phyloP scores from a whole-genome alignment of 2,888 invertebrate genomes.

The Trachelus iudaicus region DNA sequence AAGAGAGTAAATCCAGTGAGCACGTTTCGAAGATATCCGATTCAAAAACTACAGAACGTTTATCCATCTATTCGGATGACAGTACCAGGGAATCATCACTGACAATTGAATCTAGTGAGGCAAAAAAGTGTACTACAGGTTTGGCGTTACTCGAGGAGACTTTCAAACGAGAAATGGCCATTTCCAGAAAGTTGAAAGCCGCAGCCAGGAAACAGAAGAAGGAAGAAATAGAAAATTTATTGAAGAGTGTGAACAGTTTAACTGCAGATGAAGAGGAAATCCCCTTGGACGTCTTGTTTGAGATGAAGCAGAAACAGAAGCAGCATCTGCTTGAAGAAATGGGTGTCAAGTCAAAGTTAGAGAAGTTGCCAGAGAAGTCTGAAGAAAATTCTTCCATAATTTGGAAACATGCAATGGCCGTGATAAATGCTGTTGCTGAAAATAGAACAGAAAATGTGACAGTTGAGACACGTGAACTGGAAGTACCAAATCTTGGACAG shows the following conservation, averaged over 20 bases:
- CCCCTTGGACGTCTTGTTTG: slow-evolving; percentile 15
- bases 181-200: slow-evolving; percentile 28
- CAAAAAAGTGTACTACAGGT: slow-evolving; percentile 37
- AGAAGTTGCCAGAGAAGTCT: slow-evolving; percentile 22
- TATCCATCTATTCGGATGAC: slow-evolving; percentile 57
- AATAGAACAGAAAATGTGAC: slow-evolving; percentile 15
- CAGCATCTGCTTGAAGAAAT: slow-evolving; percentile 8
- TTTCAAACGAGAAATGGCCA: slow-evolving; percentile 47
- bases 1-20: background rate
- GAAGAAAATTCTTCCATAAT: slow-evolving; percentile 17
- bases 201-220: slow-evolving; percentile 27
- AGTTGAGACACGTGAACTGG: background rate
- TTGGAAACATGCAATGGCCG: slow-evolving; percentile 39
- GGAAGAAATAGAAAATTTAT: background rate
- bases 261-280: slow-evolving; percentile 39
- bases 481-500: background rate
- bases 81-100: slow-evolving; percentile 50
- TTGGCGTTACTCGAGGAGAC: slow-evolving; percentile 53
- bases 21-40: background rate
- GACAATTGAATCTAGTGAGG: slow-evolving; percentile 19
- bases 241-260: slow-evolving; percentile 7
- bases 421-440: slow-evolving; percentile 50
- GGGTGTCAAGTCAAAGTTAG: slow-evolving; percentile 19
- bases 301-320: background rate
- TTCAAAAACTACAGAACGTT: background rate